Evolutionary conservation across 35 echinoderm and acorn worm species (phyloP), one percentile per base, ranked within the genome.

Genomic region (Holothuria glaberrima): DNA sequence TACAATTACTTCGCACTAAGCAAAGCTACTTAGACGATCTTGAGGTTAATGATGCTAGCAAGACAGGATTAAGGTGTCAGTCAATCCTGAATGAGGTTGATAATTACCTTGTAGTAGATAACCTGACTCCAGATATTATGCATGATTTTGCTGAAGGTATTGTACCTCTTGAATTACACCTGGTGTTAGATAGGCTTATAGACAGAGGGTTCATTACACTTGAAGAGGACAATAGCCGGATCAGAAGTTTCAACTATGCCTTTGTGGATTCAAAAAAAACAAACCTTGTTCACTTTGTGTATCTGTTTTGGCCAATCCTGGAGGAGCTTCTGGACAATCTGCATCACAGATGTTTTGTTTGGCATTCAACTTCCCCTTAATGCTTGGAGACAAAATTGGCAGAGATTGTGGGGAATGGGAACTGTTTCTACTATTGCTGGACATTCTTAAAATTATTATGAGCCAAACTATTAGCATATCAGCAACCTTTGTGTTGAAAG

Each of bases 391-490:
- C 50, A 69, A 56, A 30, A 58, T 89, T 73, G 69, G 73, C 46
- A 46, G 72, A 67, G 9, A 52, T 4, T 89, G 65, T 72, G 86
- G 73, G 17, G 86, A 72, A 35, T 89, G 86, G 86, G 86, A 89
- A 59, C 36, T 89, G 36, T 89, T 56, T 5, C 45, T 89, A 38
- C 27, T 73, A 89, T 21, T 89, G 28, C 70, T 89, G 48, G 65
- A 89, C 41, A 89, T 89, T 30, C 72, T 72, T 46, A 89, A 89
- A 31, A 75, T 89, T 3, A 71, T 89, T 89, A 89, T 71, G 50
- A 71, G 65, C 31, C 86, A 52, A 52, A 57, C 38, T 21, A 89
- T 89, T 73, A 89, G 65, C 50, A 26, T 48, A 12, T 54, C 67
- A 18, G 86, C 65, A 17, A 89, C 29, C 19, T 56, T 45, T 52